Base-by-base conservation (phyloP, 1,140 invertebrate species). In the Neoseiulus cucumeris region DNA sequence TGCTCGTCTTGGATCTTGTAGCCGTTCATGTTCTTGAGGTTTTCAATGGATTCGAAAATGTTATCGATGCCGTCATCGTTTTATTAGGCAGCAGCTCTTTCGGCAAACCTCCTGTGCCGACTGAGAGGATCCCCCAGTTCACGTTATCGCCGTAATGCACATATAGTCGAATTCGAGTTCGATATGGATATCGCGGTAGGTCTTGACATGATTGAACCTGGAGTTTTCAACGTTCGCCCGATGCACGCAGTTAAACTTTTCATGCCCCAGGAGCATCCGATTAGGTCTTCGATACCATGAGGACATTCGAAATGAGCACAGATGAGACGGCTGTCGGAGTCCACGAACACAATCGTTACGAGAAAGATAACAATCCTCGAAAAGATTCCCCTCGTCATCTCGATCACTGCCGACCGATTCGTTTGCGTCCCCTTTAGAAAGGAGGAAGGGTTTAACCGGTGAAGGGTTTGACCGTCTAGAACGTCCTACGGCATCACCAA, bases 301-400 rank as follows among this genome's bases (percentile, higher is more conserved):
- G 25, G 5, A 25, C 14, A 9, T 33, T 18, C 42, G 20, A 59
- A 29, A 42, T 69, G 20, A n/a, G n/a, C n/a, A n/a, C n/a, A n/a
- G n/a, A n/a, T n/a, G n/a, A n/a, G n/a, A n/a, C n/a, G n/a, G n/a
- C n/a, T n/a, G n/a, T n/a, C n/a, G n/a, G n/a, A n/a, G n/a, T n/a
- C n/a, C n/a, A n/a, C n/a, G n/a, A n/a, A n/a, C n/a, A n/a, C n/a
- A n/a, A n/a, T n/a, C n/a, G n/a, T n/a, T 17, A 7, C 22, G 14
- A 0, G 30, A 12, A 39, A n/a, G n/a, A 1, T 29, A 59, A 2
- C 14, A 89, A 77, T 98, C 94, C 33, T 91, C 92, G 77, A 98
- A 98, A 6, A 98, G 78, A 75, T 98, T 92, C 76, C 98, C 94
- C n/a, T n/a, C n/a, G n/a, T n/a, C n/a, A n/a, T n/a, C n/a, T 72